phyloP scores from a whole-genome alignment of 2,113 vertebrate genomes.

The human region DNA sequence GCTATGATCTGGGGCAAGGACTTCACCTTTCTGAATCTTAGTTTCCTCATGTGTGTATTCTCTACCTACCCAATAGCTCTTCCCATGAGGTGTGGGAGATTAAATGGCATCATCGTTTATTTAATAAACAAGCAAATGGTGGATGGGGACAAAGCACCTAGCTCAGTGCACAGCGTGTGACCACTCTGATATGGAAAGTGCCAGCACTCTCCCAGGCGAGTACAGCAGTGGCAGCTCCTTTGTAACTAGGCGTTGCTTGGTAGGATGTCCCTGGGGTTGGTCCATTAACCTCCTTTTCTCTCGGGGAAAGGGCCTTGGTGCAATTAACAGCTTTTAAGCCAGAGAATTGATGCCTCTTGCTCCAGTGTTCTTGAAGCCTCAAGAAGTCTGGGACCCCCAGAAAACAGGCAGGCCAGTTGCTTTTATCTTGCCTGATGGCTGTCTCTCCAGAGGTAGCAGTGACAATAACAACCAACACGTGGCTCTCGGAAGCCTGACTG shows the following conservation, averaged over 20 bases:
- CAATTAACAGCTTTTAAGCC: constrained; percentile 54
- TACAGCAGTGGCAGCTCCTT: neutral
- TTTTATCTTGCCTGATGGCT: neutral
- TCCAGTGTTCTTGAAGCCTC: neutral
- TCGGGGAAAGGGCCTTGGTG: neutral
- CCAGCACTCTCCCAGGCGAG: neutral
- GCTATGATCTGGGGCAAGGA: neutral
- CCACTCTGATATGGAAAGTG: too few species aligned
- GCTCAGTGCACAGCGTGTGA: neutral
- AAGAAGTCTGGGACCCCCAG: neutral
- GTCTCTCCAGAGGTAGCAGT: neutral
- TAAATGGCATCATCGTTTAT: neutral
- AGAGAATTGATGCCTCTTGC: neutral
- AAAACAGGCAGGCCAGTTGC: neutral
- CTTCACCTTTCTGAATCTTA: neutral
- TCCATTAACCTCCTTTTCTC: constrained; percentile 12
- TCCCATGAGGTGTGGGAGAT: neutral
- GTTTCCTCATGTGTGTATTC: neutral
- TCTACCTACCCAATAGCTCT: neutral
- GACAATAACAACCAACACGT: neutral
- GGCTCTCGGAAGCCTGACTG: neutral
- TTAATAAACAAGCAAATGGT: neutral
- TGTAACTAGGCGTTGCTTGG: neutral
- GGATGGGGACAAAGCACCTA: neutral
- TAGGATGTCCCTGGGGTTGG: neutral